Conservation (phyloP, 2,888 invertebrate genomes). For the Scaptomyza caliginosa region DNA sequence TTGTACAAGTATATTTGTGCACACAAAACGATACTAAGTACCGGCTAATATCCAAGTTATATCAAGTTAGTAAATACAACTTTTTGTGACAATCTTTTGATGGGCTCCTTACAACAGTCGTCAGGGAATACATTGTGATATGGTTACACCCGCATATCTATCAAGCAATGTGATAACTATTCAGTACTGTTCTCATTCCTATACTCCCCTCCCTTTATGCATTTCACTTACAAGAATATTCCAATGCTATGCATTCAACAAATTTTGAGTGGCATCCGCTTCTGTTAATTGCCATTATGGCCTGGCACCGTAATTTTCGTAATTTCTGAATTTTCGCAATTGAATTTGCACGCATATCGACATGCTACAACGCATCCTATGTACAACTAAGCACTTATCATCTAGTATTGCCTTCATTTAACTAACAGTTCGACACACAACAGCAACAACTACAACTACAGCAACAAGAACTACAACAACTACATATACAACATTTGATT, state of each 20-base stretch:
- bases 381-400: conserved; percentile 49
- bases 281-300: conserved; percentile 26
- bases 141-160: not conserved
- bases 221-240: not conserved
- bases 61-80: not conserved
- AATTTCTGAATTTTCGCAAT: conserved; percentile 44
- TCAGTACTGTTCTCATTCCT: not conserved
- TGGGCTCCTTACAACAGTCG: not conserved
- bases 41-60: not conserved
- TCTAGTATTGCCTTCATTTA: conserved; percentile 61
- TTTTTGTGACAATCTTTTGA: not conserved
- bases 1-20: not conserved
- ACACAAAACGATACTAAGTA: not conserved
- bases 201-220: no score
- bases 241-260: conserved; percentile 4
- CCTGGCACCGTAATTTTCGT: conserved; percentile 5
- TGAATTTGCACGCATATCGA: conserved; percentile 41
- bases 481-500: conserved; percentile 64
- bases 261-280: conserved; percentile 16
- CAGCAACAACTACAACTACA: conserved; percentile 15
- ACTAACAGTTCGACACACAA: conserved; percentile 38
- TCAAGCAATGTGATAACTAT: not conserved
- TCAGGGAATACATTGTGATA: not conserved
- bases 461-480: conserved; percentile 24
- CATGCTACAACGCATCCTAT: not conserved